Evolutionary conservation across 1,140 invertebrate species (phyloP), one percentile per base, ranked within the genome.

Genomic region (Brachionus plicatilis): DNA sequence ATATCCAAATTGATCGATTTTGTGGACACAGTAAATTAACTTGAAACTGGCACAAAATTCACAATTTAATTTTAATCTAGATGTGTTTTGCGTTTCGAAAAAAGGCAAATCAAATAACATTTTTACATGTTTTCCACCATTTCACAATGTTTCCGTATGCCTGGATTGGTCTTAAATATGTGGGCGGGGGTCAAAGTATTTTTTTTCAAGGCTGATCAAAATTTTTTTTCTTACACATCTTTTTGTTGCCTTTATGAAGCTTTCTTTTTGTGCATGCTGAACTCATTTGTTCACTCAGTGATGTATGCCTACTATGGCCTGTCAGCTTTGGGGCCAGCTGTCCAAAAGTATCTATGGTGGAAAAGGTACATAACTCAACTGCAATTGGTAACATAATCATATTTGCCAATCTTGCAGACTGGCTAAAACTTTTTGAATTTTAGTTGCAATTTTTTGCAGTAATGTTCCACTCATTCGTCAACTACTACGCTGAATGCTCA

Each of bases 281-380:
- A 95, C 88, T 92, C 91, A 0, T 92, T 93, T 83, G 93, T 95
- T 0, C 94, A 95, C 87, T 90, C 93, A 11, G 89, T 94, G 3
- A 95, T 95, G 94, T 95, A 95, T 87, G 88, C 90, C 24, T 94
- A 95, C 87, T 95, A 95, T 87, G 88, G 89, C 92, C 84, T 90
- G 91, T 65, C 92, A 91, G n/a, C 92, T 90, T 2, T 92, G 92
- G 89, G 88, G 87, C 75, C 89, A 24, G 76, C 85, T n/a, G 86
- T 89, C 85, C 88, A 89, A 68, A 89, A 88, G 50, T 90, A 89
- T 78, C 86, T 91, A 8, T 91, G 89, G 89, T 90, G 90, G 90
- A 90, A 90, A 86, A 86, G 86, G 78, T 90, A 90, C 85, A 85
- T 91, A 11, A 90, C 89, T 3, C 86, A 85, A 78, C 84, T 89